Evolutionary conservation across 1,140 invertebrate genomes (phyloP).

Genomic region (Helicoverpa zea): DNA sequence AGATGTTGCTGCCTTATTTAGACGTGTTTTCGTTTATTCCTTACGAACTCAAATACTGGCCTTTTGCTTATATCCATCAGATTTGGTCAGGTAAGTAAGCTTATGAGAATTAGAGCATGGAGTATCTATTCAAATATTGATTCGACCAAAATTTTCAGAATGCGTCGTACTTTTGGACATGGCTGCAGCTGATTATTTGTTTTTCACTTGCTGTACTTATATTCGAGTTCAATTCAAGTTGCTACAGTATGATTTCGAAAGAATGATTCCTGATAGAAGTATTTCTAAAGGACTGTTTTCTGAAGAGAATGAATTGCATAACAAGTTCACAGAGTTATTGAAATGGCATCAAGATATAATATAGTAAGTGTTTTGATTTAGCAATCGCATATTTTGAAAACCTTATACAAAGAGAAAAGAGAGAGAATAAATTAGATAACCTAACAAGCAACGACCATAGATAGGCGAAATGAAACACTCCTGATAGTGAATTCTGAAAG

Average conservation of each 20-base stretch:
- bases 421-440: no score
- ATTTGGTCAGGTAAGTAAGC: conserved; percentile 58
- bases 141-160: conserved; percentile 28
- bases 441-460: no score
- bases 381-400: no score
- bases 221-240: conserved; percentile 51
- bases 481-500: no score
- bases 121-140: neutral
- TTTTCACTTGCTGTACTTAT: conserved; percentile 44
- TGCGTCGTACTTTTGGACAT: conserved; percentile 46
- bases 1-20: conserved; percentile 55
- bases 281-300: neutral
- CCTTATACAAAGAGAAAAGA: no score
- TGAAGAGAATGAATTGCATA: conserved; percentile 16
- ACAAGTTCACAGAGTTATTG: conserved; percentile 42
- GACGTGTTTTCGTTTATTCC: conserved; percentile 56
- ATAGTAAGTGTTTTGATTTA: conserved; percentile 11
- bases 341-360: conserved; percentile 54
- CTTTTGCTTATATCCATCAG: conserved; percentile 55
- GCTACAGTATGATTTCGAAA: conserved; percentile 45
- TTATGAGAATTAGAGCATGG: neutral
- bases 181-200: conserved; percentile 39
- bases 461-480: no score
- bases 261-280: conserved; percentile 40
- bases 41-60: conserved; percentile 51